A percentile compares a stretch with the other conserved stretches of the same genome.
Conservation (phyloP, 1,140 invertebrate genomes). For the Periplaneta americana region DNA sequence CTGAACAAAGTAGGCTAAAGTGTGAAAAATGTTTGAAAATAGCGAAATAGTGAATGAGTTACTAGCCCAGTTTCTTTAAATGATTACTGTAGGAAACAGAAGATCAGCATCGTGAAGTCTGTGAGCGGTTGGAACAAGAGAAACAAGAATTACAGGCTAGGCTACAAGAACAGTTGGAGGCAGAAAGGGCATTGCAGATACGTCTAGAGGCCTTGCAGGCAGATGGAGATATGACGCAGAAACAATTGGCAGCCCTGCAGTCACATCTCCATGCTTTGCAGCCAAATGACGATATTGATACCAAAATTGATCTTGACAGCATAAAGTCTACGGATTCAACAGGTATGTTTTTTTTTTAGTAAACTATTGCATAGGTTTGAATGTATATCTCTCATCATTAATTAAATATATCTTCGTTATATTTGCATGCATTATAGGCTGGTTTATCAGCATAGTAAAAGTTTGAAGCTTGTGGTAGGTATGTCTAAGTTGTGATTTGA, state of each 20-base stretch:
- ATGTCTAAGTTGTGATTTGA: too few relatives aligned
- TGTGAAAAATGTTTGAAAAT: too few relatives aligned
- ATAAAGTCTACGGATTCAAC: constrained; percentile 13
- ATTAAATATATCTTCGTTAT: too few relatives aligned
- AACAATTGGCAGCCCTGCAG: constrained; percentile 39
- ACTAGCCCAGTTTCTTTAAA: too few relatives aligned
- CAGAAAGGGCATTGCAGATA: constrained; percentile 22
- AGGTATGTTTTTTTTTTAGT: constrained; percentile 16
- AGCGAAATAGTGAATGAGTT: too few relatives aligned
- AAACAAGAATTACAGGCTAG: constrained; percentile 40
- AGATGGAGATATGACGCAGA: constrained; percentile 41
- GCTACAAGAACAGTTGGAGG: constrained; percentile 37
- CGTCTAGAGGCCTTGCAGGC: constrained; percentile 34
- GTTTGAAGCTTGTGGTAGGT: too few relatives aligned
- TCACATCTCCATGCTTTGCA: constrained; percentile 22
- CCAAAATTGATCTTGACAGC: constrained; percentile 9
- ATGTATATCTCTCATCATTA: too few relatives aligned
- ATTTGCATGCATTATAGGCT: too few relatives aligned
- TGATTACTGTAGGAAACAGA: constrained; percentile 38
- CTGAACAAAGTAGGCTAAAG: too few relatives aligned
- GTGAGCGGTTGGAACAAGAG: constrained; percentile 40
- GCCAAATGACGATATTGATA: constrained; percentile 8
- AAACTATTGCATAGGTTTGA: too few relatives aligned
- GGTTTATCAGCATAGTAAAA: too few relatives aligned
- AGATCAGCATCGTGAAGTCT: constrained; percentile 40